Evolutionary conservation across 2,113 vertebrate species (phyloP), one percentile per base, ranked within the genome.

Genomic region (Vulpes vulpes): DNA sequence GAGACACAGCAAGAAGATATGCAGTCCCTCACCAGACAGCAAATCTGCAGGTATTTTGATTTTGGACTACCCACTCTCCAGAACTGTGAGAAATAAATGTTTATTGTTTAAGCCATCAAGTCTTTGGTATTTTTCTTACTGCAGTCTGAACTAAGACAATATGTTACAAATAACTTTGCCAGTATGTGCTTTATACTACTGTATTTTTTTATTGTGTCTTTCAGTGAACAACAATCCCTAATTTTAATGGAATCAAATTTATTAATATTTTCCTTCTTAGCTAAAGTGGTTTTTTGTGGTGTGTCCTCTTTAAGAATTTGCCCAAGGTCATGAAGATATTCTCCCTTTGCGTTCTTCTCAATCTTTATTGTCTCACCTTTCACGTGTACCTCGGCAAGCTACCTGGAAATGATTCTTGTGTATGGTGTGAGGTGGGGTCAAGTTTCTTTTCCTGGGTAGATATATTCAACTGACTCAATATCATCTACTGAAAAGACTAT

Each of bases 281-380:
- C 19, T 59, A 64, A 71, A 17, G 67, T 53, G 23, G 6, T 88
- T 80, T 94, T 65, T 43, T 43, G 43, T 43, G 43, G 43, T 49
- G 4, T 62, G 35, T 89, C 11, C 5, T 81, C 17, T 93, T 69
- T 71, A 87, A 93, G 55, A 51, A 69, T 87, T 91, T 83, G 43
- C 11, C 53, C n/a, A 83, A 69, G 67, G 35, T 95, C 43, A 19
- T n/a, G 32, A 95, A 62, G 23, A 71, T 74, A 76, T 89, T 71
- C 12, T 85, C 9, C 51, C n/a, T 79, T 53, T 60, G 11, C 78
- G 67, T 76, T 94, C 38, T 62, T 79, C 62, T 91, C 78, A 88
- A 65, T 82, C 30, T 87, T 81, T 74, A 55, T 96, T 49, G 62
- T 86, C 82, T 86, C 30, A 30, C 30, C 12, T 93, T 91, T 93